Evolutionary conservation across 2,888 invertebrate species (phyloP), one percentile per base, ranked within the genome.

Genomic region (Protodeltote pygarga): DNA sequence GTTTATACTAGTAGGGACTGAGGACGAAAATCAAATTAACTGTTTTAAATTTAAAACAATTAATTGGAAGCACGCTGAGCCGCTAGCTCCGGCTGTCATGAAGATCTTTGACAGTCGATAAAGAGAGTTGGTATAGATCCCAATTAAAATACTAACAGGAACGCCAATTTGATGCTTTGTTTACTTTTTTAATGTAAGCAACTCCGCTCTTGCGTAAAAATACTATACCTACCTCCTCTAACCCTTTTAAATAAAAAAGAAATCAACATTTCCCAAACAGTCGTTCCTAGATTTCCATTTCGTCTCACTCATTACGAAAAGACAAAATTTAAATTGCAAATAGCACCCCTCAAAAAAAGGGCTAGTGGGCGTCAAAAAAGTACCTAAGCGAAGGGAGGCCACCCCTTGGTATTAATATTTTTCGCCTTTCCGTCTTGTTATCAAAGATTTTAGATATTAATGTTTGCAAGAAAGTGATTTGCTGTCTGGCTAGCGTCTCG

Each of bases 321-420:
- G 89, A 88, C 88, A 87, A 88, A 89, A 89, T 90, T 89, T 89
- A 88, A 89, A 89, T 89, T 89, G 87, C 88, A 84, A 88, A 88
- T 73, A 70, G 64, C 55, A 77, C 76, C 83, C 87, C 85, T 66
- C 24, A 77, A 88, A 89, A 90, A 89, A 89, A 85, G 82, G 80
- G 79, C 70, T 81, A 83, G 85, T 82, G 87, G 88, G 87, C 75
- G 87, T 82, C 73, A 86, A 89, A 89, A 89, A 89, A 85, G 83
- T 84, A 79, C 73, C 73, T 60, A 65, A 68, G 59, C 63, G 63
- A 62, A 58, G 70, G 76, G 70, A 67, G 69, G 69, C 37, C 48
- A 45, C 60, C 65, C 68, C 67, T 54, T 58, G 52, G 77, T 81
- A 81, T 83, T 80, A 81, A 81, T 83, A 85, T 85, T 87, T 87